Evolutionary conservation across 2,113 vertebrate genomes (phyloP).

Genomic region (Australoheros scitulus): DNA sequence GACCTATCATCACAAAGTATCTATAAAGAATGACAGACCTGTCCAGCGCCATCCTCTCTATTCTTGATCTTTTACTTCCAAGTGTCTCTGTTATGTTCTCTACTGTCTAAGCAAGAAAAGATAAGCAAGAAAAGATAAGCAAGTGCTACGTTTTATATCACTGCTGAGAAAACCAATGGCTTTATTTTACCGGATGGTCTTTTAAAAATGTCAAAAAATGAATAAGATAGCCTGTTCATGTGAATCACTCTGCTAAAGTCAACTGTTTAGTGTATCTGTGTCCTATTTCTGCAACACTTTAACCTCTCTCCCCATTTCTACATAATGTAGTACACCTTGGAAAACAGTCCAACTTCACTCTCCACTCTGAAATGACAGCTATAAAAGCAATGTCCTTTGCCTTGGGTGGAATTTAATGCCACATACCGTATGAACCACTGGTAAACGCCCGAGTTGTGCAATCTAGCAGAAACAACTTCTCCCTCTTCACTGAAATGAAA

Average conservation of each 20-base stretch:
- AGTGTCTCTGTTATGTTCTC: neutral
- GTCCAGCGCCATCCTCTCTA: constrained; percentile 12
- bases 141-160: constrained; percentile 7
- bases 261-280: constrained; percentile 1
- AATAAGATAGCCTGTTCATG: neutral
- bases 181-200: neutral
- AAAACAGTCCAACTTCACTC: constrained; percentile 39
- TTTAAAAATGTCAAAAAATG: constrained; percentile 1
- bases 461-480: constrained; percentile 74
- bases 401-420: constrained; percentile 64
- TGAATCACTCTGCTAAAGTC: neutral
- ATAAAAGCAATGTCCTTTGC: constrained; percentile 66
- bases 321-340: constrained; percentile 47
- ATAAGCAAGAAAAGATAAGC: constrained; percentile 6
- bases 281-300: constrained; percentile 17
- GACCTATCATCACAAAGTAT: constrained; percentile 38
- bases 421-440: constrained; percentile 61
- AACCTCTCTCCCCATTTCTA: constrained; percentile 38
- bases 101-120: constrained; percentile 9
- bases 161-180: neutral
- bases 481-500: constrained; percentile 58
- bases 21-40: constrained; percentile 50
- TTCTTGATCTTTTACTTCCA: constrained; percentile 46
- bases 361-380: constrained; percentile 55
- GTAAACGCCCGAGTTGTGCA: constrained; percentile 58